These are phyloP conservation scores for Ara ararauna DNA, from an alignment of 2,797 vertebrate species.

Conservation along the genomic window DNA sequence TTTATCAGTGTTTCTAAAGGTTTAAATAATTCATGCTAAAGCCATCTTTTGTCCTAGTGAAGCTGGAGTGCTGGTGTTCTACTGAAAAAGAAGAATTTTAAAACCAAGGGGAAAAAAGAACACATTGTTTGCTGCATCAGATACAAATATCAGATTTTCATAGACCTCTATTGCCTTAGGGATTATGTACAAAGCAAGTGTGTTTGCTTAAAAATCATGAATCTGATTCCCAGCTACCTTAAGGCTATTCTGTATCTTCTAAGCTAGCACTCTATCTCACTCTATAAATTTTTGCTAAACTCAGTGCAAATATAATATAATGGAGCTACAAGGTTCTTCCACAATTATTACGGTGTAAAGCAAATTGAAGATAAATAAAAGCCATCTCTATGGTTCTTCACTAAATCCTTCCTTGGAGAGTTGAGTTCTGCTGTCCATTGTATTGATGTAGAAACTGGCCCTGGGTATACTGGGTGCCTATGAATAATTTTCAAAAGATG, in stretches of 20 bases:
- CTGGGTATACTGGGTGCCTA: not conserved
- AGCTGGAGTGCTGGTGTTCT: not conserved
- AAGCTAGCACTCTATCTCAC: not conserved
- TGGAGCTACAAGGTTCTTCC: not conserved
- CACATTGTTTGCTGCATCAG: not conserved
- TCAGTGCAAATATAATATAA: not conserved
- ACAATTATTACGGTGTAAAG: not conserved
- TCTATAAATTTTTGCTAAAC: not conserved
- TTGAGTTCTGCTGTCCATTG: not conserved
- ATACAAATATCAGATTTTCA: not conserved
- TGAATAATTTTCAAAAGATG: constrained; percentile 28
- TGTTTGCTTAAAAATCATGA: not conserved
- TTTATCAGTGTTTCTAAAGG: not conserved
- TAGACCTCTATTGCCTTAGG: not conserved
- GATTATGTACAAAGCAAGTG: not conserved
- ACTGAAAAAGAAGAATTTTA: not conserved
- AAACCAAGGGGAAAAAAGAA: not conserved
- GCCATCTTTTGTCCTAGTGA: not conserved
- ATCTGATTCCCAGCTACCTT: not conserved
- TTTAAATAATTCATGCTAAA: not conserved
- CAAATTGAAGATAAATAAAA: not conserved
- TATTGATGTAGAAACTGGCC: constrained; percentile 5
- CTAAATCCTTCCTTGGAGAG: not conserved
- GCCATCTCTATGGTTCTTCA: not conserved
- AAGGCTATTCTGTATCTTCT: not conserved